Percentiles rank a stretch among this genome's conserved stretches.
Evolutionary conservation across 37 sponge, comb jelly and placozoan genomes (phyloP).

Genomic region (Eunapius fragilis): DNA sequence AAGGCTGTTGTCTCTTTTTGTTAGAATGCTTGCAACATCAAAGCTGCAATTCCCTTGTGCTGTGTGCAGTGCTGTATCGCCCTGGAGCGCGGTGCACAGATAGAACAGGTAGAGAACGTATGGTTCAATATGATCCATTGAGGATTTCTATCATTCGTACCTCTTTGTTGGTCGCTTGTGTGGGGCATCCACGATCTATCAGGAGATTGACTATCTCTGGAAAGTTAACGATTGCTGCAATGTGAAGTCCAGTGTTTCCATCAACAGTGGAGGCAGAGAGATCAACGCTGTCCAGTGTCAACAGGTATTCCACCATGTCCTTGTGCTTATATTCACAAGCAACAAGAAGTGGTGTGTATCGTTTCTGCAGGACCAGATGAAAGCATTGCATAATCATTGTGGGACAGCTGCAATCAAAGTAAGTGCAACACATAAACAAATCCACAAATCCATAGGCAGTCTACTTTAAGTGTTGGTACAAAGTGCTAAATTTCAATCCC

Average conservation of each 20-base stretch:
- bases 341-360: constrained; percentile 42
- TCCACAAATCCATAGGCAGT: too few species aligned
- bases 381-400: too few species aligned
- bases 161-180: neutral
- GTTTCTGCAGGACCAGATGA: neutral
- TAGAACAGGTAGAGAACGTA: neutral
- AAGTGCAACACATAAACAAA: too few species aligned
- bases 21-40: constrained; percentile 9
- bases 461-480: too few species aligned
- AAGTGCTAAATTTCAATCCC: too few species aligned
- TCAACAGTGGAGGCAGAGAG: neutral
- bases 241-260: constrained; percentile 47
- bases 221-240: constrained; percentile 67
- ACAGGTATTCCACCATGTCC: constrained; percentile 11
- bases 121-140: neutral
- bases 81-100: constrained; percentile 1
- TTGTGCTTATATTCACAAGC: constrained; percentile 53
- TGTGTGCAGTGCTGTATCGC: constrained; percentile 62
- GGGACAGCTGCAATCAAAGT: too few species aligned
- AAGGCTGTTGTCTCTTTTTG: neutral
- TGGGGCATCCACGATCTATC: neutral
- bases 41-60: constrained; percentile 38
- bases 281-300: neutral
- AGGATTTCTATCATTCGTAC: neutral
- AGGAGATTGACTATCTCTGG: constrained; percentile 28